Evolutionary conservation across 2,888 invertebrate species (phyloP).

Genomic region (Ernsta delagoae): DNA sequence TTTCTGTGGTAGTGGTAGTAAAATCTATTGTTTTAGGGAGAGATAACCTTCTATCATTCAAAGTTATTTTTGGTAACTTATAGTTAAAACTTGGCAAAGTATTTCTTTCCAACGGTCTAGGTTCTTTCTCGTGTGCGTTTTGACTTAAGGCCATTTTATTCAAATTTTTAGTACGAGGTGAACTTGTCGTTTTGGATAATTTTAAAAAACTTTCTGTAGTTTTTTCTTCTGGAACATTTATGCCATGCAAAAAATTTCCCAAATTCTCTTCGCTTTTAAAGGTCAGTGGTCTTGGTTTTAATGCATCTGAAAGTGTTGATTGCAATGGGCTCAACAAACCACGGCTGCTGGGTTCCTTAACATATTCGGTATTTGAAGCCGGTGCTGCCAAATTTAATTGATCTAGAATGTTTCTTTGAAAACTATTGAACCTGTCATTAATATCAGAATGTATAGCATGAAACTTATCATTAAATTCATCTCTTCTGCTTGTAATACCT

Average conservation of each 20-base stretch:
- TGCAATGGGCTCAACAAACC: not conserved
- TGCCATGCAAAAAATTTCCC: not conserved
- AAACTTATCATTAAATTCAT: constrained; percentile 66
- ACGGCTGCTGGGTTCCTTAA: not conserved
- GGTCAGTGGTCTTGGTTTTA: not conserved
- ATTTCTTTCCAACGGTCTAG: not conserved
- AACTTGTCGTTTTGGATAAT: not conserved
- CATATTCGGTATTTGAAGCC: not conserved
- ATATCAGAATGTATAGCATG: constrained; percentile 64
- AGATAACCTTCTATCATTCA: not conserved
- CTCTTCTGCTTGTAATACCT: constrained; percentile 52
- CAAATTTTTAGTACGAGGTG: not conserved
- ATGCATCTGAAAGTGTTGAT: not conserved
- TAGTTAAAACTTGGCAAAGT: not conserved
- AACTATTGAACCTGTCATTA: constrained; percentile 61
- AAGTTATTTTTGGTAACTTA: not conserved
- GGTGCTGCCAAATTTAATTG: constrained; percentile 12
- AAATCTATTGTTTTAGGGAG: constrained; percentile 5
- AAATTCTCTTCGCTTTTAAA: constrained; percentile 5
- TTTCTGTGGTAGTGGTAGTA: constrained; percentile 6
- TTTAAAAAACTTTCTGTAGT: not conserved
- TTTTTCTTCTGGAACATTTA: not conserved
- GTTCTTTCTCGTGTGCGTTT: not conserved
- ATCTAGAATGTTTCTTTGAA: constrained; percentile 53
- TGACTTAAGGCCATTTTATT: not conserved